Evolutionary conservation across 2,888 invertebrate genomes (phyloP).

Genomic region (Orthonevra nobilis): DNA sequence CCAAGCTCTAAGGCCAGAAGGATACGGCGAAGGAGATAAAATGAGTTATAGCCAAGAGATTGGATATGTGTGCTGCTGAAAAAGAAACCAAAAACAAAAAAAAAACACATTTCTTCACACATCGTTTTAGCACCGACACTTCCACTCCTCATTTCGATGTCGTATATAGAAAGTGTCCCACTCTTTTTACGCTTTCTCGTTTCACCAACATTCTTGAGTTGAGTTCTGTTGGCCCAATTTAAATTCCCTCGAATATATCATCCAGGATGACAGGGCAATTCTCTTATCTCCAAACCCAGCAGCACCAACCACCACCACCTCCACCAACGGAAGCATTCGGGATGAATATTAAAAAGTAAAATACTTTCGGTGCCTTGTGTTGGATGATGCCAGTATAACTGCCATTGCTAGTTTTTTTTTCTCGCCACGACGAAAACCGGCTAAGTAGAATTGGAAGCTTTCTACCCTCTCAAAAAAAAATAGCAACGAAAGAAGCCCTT

Average conservation of each 20-base stretch:
- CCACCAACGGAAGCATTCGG: constrained; percentile 50
- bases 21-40: constrained; percentile 40
- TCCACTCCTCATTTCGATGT: too few species aligned
- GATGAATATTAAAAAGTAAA: constrained; percentile 70
- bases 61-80: constrained; percentile 41
- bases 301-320: constrained; percentile 63
- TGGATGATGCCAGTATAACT: constrained; percentile 16
- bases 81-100: constrained; percentile 28
- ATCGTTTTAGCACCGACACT: constrained; percentile 2
- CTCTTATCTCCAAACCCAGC: constrained; percentile 83
- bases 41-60: constrained; percentile 64
- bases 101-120: constrained; percentile 46
- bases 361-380: constrained; percentile 28
- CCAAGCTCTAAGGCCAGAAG: constrained; percentile 19
- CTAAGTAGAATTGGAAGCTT: constrained; percentile 35
- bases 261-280: constrained; percentile 86
- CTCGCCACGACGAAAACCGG: constrained; percentile 20
- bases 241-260: constrained; percentile 83
- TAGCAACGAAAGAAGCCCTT: constrained; percentile 11
- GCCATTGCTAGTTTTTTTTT: constrained; percentile 52
- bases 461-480: background rate
- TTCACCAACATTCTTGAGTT: constrained; percentile 45
- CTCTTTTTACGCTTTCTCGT: constrained; percentile 51
- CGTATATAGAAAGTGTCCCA: constrained; percentile 61
- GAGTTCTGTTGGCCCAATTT: constrained; percentile 77